phyloP scores from a whole-genome alignment of 1,140 invertebrate species.

The Drosophila cardini region DNA sequence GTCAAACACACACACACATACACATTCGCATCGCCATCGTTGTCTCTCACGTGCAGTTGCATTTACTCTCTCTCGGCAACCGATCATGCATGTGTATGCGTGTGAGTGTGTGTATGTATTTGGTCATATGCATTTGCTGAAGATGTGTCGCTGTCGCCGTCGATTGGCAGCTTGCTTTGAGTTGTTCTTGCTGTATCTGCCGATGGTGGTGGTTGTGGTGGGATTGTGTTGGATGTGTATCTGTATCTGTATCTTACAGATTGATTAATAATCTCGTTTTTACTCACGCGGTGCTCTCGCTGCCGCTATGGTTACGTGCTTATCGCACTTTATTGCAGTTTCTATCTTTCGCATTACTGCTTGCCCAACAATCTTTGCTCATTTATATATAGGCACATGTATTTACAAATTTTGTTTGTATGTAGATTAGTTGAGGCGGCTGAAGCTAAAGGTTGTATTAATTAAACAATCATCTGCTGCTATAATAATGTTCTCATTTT shows the following conservation, averaged over 20 bases:
- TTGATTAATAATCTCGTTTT: constrained; percentile 83
- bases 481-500: constrained; percentile 28
- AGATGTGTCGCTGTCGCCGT: constrained; percentile 72
- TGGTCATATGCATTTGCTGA: constrained; percentile 64
- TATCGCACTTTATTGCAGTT: constrained; percentile 74
- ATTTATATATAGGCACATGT: constrained; percentile 13
- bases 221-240: constrained; percentile 68
- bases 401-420: neutral
- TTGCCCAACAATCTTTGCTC: constrained; percentile 33
- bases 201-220: constrained; percentile 34
- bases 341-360: constrained; percentile 68
- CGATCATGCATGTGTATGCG: constrained; percentile 50
- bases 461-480: constrained; percentile 67
- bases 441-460: constrained; percentile 68
- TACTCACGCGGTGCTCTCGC: constrained; percentile 40
- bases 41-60: constrained; percentile 50
- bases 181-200: constrained; percentile 15
- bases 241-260: constrained; percentile 77
- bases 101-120: constrained; percentile 39
- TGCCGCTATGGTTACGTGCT: constrained; percentile 68
- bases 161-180: constrained; percentile 57
- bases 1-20: constrained; percentile 26
- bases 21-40: constrained; percentile 14
- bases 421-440: constrained; percentile 37
- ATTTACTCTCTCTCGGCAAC: constrained; percentile 40